Base-by-base conservation (phyloP, 2,113 vertebrate genomes). In the Isichthys henryi region DNA sequence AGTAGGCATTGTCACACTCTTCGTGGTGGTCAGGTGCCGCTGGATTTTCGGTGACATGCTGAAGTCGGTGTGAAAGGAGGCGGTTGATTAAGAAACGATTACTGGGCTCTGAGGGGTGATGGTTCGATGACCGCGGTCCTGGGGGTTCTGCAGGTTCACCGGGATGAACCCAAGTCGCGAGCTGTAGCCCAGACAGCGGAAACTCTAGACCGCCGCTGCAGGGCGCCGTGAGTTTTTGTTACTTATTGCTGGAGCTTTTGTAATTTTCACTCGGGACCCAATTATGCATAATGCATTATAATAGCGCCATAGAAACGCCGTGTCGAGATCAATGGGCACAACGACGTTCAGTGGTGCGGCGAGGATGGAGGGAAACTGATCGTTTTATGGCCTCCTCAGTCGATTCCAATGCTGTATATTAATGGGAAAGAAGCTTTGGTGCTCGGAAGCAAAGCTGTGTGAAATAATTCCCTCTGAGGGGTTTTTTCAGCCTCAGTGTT, bases 401-500 rank as follows among this genome's bases (percentile, higher is more conserved):
- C 87, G 88, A 80, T 56, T 77, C 62, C 31, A 31, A 80, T 88
- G 35, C 80, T 52, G 39, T 88, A 80, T 88, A 84, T 83, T 46
- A 88, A 82, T 48, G 49, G n/a, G 89, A 83, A 45, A n/a, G 84
- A 84, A 8, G 27, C 77, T 80, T 31, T 77, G 70, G 13, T 11
- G 27, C 45, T 83, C 48, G 17, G 58, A 90, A 62, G 23, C 70
- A 82, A 46, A 49, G 87, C 87, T 45, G 74, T 90, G 87, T 62
- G 66, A 88, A 88, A 62, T 66, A 84, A 90, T 80, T 58, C 80
- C 74, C 89, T 86, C 82, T 8, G 27, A 89, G 83, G 45, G 58
- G 39, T 45, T 31, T 35, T 43, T 85, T 86, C 89, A 70, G 62
- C 43, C 21, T 13, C 62, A 31, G 85, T 48, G 90, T 92, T 92